A percentile compares a stretch with the other conserved stretches of the same genome.
phyloP scores from a whole-genome alignment of 30 jellyfish, hydroid and myxozoan genomes.

The Chironex yamaguchii region DNA sequence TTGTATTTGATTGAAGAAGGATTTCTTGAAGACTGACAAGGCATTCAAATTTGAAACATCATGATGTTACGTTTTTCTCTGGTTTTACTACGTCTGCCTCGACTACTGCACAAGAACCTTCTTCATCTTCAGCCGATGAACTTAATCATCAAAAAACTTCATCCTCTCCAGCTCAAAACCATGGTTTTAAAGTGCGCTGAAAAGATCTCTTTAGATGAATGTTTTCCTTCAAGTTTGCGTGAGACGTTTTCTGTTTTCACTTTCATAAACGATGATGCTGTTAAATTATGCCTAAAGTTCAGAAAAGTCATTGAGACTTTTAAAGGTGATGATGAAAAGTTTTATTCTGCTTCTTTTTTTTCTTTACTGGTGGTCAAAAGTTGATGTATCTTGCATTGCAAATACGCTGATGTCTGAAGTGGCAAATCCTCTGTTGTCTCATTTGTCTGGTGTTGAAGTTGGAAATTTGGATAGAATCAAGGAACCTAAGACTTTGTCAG shows the following conservation, averaged over 20 bases:
- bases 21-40: slow-evolving; percentile 28
- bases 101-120: not conserved
- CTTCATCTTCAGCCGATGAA: slow-evolving; percentile 46
- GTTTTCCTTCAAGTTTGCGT: not conserved
- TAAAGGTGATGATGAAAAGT: slow-evolving; percentile 31
- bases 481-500: slow-evolving; percentile 40
- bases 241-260: not conserved
- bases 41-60: slow-evolving; percentile 34
- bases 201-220: slow-evolving; percentile 2
- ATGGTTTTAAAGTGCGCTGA: not conserved
- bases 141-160: slow-evolving; percentile 32
- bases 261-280: slow-evolving; percentile 21
- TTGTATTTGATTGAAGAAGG: slow-evolving; percentile 47
- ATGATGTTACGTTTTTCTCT: not conserved
- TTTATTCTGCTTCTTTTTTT: slow-evolving; percentile 41
- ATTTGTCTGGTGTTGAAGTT: slow-evolving; percentile 22
- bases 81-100: slow-evolving; percentile 3
- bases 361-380: slow-evolving; percentile 20
- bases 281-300: slow-evolving; percentile 17
- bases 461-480: slow-evolving; percentile 9
- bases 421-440: slow-evolving; percentile 15
- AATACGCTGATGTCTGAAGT: slow-evolving; percentile 10
- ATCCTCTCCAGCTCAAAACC: slow-evolving; percentile 46
- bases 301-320: slow-evolving; percentile 5
- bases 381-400: slow-evolving; percentile 14